These are phyloP conservation scores for Coreoperca whiteheadi DNA, from an alignment of 2,113 vertebrate genomes.

Conservation along the genomic window DNA sequence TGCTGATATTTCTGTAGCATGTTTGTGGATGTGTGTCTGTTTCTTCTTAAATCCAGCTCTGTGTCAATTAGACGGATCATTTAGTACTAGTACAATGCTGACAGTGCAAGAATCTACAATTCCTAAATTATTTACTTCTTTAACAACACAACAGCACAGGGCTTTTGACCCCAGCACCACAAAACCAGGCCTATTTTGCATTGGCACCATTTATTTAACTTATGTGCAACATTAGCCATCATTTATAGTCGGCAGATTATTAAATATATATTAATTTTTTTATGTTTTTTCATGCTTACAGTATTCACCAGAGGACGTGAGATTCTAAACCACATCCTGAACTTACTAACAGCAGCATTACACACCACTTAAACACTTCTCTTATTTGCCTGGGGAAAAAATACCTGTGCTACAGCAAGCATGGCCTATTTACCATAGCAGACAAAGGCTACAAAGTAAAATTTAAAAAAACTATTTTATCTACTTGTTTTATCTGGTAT, in stretches of 20 bases:
- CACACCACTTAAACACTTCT: conserved; percentile 27
- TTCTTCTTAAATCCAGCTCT: conserved; percentile 43
- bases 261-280: conserved; percentile 15
- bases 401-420: conserved; percentile 8
- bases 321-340: conserved; percentile 15
- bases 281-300: background rate
- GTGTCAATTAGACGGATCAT: conserved; percentile 35
- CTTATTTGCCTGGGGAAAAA: conserved; percentile 17
- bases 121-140: too few species aligned
- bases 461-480: background rate
- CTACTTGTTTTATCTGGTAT: background rate
- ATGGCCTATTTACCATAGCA: conserved; percentile 12
- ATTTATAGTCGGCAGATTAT: conserved; percentile 3
- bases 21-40: conserved; percentile 30
- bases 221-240: conserved; percentile 15
- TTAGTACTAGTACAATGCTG: conserved; percentile 34
- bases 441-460: conserved; percentile 9
- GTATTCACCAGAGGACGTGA: conserved; percentile 5
- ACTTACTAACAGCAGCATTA: conserved; percentile 17
- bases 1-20: conserved; percentile 24
- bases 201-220: conserved; percentile 18
- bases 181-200: background rate
- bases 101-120: conserved; percentile 24
- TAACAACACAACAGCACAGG: conserved; percentile 16
- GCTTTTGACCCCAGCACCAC: conserved; percentile 14